Base-by-base conservation (phyloP, 1,140 invertebrate species). In the Apis cerana region DNA sequence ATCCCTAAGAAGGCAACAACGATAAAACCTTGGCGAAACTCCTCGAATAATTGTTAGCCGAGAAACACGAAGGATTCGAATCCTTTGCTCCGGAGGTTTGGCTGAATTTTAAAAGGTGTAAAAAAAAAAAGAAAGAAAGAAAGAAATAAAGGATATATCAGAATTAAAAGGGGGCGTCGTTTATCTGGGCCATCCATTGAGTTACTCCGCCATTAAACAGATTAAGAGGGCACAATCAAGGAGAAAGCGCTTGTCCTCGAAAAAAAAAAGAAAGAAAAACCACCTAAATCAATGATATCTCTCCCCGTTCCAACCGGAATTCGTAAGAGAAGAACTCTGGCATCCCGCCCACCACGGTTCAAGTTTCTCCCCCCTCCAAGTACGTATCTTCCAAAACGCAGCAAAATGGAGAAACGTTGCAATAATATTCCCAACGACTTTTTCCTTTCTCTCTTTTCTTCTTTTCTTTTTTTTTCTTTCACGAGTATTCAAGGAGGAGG, bases 341-440 rank as follows among this genome's bases (percentile, higher is more conserved):
- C 80, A 68, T 68, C 65, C 43, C 80, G 74, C 69, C 79, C 84
- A 74, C 79, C 84, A 74, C 59, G 19, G n/a, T 68, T 75, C 52
- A 27, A n/a, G 19, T 58, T 43, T 54, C n/a, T 21, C 21, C 67
- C 23, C n/a, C 7, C 50, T 64, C 23, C 50, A 3, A 17, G 10
- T 48, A 23, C 64, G 59, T 62, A 33, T 62, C 43, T 52, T 56
- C 19, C 64, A 48, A 67, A 69, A 68, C 48, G 10, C 62, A 48
- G 56, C 65, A 52, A 67, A 80, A 80, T 61, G 52, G 61, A 59
- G 82, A 83, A 67, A 74, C 59, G 83, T 83, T 81, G 85, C 82
- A 89, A 91, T 85, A 89, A 89, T 89, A 90, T 89, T 90, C 84
- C 78, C 82, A 77, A 85, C 72, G 85, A 83, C 85, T n/a, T 69